Evolutionary conservation across 2,797 vertebrate genomes (phyloP).

Genomic region (Aythya fuligula): DNA sequence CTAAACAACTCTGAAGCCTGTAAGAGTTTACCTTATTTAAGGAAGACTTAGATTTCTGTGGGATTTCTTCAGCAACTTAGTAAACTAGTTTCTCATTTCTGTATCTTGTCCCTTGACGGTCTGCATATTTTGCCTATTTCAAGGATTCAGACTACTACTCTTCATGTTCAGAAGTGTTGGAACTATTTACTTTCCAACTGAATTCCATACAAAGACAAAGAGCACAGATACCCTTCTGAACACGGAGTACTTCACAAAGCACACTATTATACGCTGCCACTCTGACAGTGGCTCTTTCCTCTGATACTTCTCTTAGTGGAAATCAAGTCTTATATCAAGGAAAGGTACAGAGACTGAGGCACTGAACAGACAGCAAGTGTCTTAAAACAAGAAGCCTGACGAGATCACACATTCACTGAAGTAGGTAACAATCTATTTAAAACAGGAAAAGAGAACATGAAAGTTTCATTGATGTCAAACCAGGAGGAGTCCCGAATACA

Average conservation of each 20-base stretch:
- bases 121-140: neutral
- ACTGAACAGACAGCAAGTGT: neutral
- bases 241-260: neutral
- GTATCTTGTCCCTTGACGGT: neutral
- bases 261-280: fast-evolving
- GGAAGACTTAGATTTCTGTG: neutral
- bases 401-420: neutral
- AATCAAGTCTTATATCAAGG: fast-evolving
- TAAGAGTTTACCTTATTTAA: neutral
- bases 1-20: neutral
- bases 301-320: neutral
- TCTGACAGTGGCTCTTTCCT: too few relatives aligned
- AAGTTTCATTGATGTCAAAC: neutral
- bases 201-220: neutral
- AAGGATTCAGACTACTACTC: neutral
- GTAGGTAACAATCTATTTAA: neutral
- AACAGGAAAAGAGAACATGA: neutral
- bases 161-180: neutral
- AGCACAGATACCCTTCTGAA: fast-evolving
- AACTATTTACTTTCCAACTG: neutral
- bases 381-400: neutral
- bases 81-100: neutral
- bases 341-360: neutral
- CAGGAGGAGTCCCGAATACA: neutral
- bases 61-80: neutral